Evolutionary conservation across 2,113 vertebrate species (phyloP).

Genomic region (Rhombomys opimus): DNA sequence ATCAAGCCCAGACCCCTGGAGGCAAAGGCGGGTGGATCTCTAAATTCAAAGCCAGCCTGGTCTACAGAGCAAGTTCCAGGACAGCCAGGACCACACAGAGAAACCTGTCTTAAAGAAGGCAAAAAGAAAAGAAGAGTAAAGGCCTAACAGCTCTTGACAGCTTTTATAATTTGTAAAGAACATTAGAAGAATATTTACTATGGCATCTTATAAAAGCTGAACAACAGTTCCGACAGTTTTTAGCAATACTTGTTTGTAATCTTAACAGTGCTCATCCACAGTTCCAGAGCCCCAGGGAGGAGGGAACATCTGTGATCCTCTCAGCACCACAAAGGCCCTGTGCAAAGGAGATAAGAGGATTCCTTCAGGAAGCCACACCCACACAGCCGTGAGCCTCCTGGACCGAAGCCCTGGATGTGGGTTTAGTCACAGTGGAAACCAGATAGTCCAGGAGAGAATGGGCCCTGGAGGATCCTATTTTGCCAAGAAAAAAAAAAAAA

Average conservation of each 20-base stretch:
- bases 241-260: not conserved
- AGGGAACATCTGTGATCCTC: not conserved
- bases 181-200: not conserved
- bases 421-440: not conserved
- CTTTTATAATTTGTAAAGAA: not conserved
- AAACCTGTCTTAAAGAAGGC: not conserved
- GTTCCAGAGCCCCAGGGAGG: not conserved
- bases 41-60: not conserved
- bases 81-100: not conserved
- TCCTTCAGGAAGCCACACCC: not conserved
- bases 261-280: not conserved
- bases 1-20: not conserved
- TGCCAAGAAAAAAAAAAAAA: not conserved
- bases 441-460: not conserved
- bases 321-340: not conserved
- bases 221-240: no score
- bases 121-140: not conserved
- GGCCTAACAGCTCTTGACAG: not conserved
- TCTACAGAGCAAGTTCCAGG: not conserved
- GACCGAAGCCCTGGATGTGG: fast-evolving
- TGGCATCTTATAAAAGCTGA: not conserved
- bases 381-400: fast-evolving
- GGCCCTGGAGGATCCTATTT: not conserved
- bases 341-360: not conserved
- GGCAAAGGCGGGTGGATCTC: not conserved